phyloP scores from a whole-genome alignment of 2,113 vertebrate genomes.

The Pagrus major region DNA sequence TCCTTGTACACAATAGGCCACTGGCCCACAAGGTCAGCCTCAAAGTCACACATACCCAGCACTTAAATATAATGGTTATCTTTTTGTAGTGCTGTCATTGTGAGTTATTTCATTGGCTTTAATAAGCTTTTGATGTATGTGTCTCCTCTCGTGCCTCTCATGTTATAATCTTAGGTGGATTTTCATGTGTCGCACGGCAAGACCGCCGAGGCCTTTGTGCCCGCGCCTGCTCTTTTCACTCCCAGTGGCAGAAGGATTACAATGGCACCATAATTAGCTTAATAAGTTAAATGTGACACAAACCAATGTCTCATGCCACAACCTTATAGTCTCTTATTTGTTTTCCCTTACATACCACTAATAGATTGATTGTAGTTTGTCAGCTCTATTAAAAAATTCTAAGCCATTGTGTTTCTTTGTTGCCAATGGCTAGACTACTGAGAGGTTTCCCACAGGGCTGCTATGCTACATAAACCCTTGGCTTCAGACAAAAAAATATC shows the following conservation, averaged over 20 bases:
- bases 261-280: slow-evolving; percentile 43
- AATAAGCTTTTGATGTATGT: slow-evolving; percentile 82
- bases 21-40: slow-evolving; percentile 74
- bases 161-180: slow-evolving; percentile 62
- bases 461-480: neutral
- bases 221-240: slow-evolving; percentile 2
- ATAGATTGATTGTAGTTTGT: slow-evolving; percentile 3
- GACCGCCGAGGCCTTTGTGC: slow-evolving; percentile 37
- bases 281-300: slow-evolving; percentile 48
- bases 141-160: slow-evolving; percentile 43
- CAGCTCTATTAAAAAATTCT: neutral
- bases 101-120: slow-evolving; percentile 78
- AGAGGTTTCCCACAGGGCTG: neutral
- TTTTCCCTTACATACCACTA: neutral
- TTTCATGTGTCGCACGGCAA: slow-evolving; percentile 46
- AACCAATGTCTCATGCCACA: neutral
- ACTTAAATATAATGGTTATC: slow-evolving; percentile 78
- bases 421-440: neutral
- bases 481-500: slow-evolving; percentile 7
- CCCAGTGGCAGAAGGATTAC: slow-evolving; percentile 32
- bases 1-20: slow-evolving; percentile 65
- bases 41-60: slow-evolving; percentile 75
- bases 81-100: slow-evolving; percentile 77
- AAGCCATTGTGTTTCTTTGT: slow-evolving; percentile 17
- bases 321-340: slow-evolving; percentile 26